A percentile compares a stretch with the other conserved stretches of the same genome.
These are phyloP conservation scores for Dicyrtoma fusca DNA, from an alignment of 2,888 invertebrate species.

Conservation along the genomic window DNA sequence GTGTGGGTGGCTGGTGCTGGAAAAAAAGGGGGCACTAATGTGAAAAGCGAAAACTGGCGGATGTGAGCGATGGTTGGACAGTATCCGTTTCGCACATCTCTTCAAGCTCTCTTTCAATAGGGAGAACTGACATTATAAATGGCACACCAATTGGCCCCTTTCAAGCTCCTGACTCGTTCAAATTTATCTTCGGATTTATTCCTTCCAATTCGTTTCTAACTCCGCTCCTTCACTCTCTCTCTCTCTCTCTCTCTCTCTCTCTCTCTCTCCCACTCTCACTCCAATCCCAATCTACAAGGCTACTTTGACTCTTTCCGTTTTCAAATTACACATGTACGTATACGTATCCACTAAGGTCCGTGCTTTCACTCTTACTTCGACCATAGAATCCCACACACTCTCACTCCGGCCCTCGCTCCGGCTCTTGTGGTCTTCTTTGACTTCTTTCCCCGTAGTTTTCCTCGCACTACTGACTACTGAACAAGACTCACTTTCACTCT, in stretches of 20 bases:
- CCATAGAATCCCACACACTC: not conserved
- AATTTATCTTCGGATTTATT: constrained; percentile 32
- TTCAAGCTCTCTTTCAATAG: constrained; percentile 16
- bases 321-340: constrained; percentile 2
- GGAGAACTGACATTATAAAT: constrained; percentile 31
- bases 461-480: too few relatives aligned
- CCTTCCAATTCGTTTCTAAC: constrained; percentile 29
- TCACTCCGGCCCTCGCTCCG: not conserved
- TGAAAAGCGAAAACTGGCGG: constrained; percentile 28
- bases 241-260: not conserved
- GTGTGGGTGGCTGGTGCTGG: not conserved
- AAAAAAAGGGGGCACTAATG: constrained; percentile 6
- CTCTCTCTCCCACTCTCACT: not conserved
- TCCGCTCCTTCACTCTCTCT: not conserved
- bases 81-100: constrained; percentile 28
- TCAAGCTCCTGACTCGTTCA: constrained; percentile 33
- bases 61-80: constrained; percentile 33
- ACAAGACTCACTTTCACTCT: too few relatives aligned
- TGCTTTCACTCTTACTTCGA: not conserved
- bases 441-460: not conserved
- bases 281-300: not conserved
- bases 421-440: constrained; percentile 4
- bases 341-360: not conserved
- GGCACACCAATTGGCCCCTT: constrained; percentile 35
- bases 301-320: constrained; percentile 9